A percentile compares a stretch with the other conserved stretches of the same genome.
phyloP scores from a whole-genome alignment of 2,888 invertebrate genomes.

The Drosophila melanosoma region DNA sequence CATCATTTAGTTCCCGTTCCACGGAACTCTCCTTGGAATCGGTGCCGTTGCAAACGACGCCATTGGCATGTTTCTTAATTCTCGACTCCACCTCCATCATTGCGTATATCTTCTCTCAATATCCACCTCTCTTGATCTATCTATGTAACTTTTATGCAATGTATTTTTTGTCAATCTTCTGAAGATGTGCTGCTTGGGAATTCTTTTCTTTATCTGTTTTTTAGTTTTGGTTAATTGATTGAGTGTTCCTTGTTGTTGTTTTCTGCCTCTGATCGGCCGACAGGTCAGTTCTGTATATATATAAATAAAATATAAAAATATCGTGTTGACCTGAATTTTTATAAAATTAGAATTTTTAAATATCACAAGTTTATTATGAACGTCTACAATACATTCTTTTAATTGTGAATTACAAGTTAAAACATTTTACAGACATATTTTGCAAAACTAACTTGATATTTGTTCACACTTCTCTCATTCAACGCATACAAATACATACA shows the following conservation, averaged over 20 bases:
- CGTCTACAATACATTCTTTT: background rate
- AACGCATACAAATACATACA: background rate
- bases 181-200: slow-evolving; percentile 1
- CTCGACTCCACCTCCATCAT: slow-evolving; percentile 75
- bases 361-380: background rate
- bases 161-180: slow-evolving; percentile 5
- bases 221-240: slow-evolving; percentile 2
- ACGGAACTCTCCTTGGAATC: slow-evolving; percentile 84
- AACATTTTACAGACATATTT: background rate
- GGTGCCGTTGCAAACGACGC: slow-evolving; percentile 44
- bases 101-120: background rate
- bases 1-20: slow-evolving; percentile 83
- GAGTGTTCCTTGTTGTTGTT: slow-evolving; percentile 11
- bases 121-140: background rate
- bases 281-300: slow-evolving; percentile 1
- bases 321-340: background rate
- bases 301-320: slow-evolving; percentile 4
- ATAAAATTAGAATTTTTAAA: background rate
- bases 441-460: background rate
- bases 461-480: background rate
- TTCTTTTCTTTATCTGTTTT: background rate
- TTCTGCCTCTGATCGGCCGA: background rate
- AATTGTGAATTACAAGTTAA: background rate
- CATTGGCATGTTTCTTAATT: slow-evolving; percentile 66
- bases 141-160: background rate